Conservation (phyloP, 2,113 vertebrate genomes). For the Gobiocypris rarus region DNA sequence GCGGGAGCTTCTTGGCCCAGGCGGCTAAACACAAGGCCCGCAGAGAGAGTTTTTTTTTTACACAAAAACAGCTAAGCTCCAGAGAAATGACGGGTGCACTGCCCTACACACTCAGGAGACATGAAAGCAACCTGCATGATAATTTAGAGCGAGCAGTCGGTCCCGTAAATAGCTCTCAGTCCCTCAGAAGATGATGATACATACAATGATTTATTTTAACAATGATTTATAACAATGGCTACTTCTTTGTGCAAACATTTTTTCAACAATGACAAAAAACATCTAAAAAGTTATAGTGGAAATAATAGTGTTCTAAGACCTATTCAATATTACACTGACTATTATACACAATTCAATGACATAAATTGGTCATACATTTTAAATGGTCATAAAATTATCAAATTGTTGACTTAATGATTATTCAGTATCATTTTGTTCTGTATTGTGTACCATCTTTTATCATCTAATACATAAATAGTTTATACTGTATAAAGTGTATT, state of each 20-base stretch:
- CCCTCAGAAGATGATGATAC: background rate
- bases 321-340: background rate
- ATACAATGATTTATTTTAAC: conserved; percentile 1
- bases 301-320: background rate
- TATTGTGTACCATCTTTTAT: background rate
- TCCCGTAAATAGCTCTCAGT: background rate
- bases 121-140: conserved; percentile 42
- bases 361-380: too few relatives aligned
- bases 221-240: background rate
- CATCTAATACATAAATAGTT: background rate
- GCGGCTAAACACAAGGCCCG: conserved; percentile 33
- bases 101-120: conserved; percentile 32
- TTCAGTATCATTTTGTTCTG: background rate
- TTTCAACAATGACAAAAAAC: background rate
- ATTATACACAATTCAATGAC: background rate
- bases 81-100: conserved; percentile 33
- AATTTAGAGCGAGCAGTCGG: background rate
- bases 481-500: background rate
- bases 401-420: background rate
- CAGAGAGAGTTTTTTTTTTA: conserved; percentile 14
- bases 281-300: too few relatives aligned
- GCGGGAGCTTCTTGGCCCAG: conserved; percentile 30
- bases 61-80: conserved; percentile 16
- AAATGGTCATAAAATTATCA: background rate
- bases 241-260: background rate